Conservation (phyloP, 2,797 vertebrate genomes). For the Cygnus olor region DNA sequence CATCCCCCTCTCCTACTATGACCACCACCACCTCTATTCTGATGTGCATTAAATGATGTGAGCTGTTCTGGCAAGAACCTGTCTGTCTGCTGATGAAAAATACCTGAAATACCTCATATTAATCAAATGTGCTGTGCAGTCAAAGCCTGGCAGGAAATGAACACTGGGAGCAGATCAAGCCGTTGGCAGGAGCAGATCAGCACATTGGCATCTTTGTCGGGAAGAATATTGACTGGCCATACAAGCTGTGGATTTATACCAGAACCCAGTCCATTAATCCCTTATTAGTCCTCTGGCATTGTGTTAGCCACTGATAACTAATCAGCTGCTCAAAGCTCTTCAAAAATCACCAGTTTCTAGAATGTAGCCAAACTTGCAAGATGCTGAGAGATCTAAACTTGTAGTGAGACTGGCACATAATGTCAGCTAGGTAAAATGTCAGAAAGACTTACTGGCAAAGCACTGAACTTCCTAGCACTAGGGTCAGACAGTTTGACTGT, state of each 20-base stretch:
- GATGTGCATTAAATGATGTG: constrained; percentile 56
- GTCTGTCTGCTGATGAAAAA: constrained; percentile 70
- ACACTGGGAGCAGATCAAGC: constrained; percentile 9
- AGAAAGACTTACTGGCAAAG: constrained; percentile 38
- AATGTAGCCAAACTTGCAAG: neutral
- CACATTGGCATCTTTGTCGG: constrained; percentile 51
- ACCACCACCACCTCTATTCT: neutral
- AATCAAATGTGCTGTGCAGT: constrained; percentile 31
- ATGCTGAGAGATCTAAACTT: neutral
- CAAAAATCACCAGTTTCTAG: neutral
- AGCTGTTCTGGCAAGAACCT: constrained; percentile 62
- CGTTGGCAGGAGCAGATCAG: constrained; percentile 58
- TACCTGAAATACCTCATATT: constrained; percentile 40
- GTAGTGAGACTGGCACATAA: neutral
- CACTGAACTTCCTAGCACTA: constrained; percentile 28
- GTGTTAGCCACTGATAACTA: constrained; percentile 16
- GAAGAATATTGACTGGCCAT: constrained; percentile 29
- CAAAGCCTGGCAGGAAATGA: constrained; percentile 53
- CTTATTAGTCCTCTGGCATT: constrained; percentile 41
- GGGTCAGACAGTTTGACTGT: constrained; percentile 61
- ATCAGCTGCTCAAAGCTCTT: constrained; percentile 24
- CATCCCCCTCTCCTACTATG: constrained; percentile 23
- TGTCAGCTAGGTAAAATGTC: constrained; percentile 38
- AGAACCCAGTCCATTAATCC: constrained; percentile 48
- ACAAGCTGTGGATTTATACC: constrained; percentile 49